Percentiles rank a stretch among this genome's conserved stretches.
Evolutionary conservation across 1,140 invertebrate genomes (phyloP).

Genomic region (Chironomus tepperi): DNA sequence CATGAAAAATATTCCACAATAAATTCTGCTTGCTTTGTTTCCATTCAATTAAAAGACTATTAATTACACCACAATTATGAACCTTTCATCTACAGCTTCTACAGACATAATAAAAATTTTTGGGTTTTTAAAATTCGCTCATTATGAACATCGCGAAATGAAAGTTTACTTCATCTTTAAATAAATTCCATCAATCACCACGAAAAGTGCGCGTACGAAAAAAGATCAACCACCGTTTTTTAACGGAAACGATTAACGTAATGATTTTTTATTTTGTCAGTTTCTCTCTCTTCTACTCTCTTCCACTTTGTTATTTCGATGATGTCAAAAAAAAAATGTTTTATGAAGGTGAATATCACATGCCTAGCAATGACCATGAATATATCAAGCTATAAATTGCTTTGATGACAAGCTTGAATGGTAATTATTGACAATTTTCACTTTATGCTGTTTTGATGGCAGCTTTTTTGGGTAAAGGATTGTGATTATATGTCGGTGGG

Average conservation of each 20-base stretch:
- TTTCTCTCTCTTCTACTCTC: too few relatives aligned
- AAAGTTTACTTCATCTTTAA: constrained; percentile 6
- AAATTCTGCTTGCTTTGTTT: too few relatives aligned
- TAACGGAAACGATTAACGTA: constrained; percentile 7
- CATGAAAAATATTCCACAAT: too few relatives aligned
- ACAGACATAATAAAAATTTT: not conserved
- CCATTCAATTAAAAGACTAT: too few relatives aligned
- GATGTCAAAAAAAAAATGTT: not conserved
- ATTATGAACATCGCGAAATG: not conserved
- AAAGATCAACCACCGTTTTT: not conserved
- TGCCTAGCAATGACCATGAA: constrained; percentile 6
- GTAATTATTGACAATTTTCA: not conserved
- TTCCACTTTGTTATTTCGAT: not conserved
- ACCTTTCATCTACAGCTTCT: too few relatives aligned
- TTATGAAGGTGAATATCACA: not conserved
- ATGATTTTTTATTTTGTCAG: not conserved
- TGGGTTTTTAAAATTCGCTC: not conserved
- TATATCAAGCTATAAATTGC: not conserved
- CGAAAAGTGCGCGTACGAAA: not conserved
- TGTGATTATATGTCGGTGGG: too few relatives aligned
- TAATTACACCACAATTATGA: too few relatives aligned
- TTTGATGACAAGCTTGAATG: not conserved
- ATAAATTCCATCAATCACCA: constrained; percentile 18
- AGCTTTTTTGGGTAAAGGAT: too few relatives aligned
- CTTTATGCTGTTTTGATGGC: too few relatives aligned